Evolutionary conservation across 2,797 vertebrate genomes (phyloP), one percentile per base, ranked within the genome.

Genomic region (Myoxocephalus aenaeus): DNA sequence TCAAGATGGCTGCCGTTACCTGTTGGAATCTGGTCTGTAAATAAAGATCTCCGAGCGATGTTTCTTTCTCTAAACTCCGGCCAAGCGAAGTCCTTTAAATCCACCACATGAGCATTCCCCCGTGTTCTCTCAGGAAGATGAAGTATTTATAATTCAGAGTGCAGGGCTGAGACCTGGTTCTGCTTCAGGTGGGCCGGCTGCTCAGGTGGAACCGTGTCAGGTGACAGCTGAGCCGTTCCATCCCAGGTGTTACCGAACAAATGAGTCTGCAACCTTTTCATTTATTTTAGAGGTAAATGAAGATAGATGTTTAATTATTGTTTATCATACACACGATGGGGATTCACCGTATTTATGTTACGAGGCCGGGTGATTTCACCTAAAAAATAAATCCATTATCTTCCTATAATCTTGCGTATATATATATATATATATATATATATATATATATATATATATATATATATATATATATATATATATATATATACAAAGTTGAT

Each of bases 1-100:
- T 68, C 22, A 29, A 29, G 20, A 29, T 27, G 62, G 36, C 77
- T 29, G 57, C 57, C 73, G 58, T 22, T 51, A 57, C 63, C 57
- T 72, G 57, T 68, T 76, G 42, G 48, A 57, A 11, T 9, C 15
- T 4, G 25, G 59, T 42, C 65, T 27, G 51, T 34, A n/a, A 38
- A 73, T 62, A n/a, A 18, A 65, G 11, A 65, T 29, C 20, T 63
- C n/a, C 29, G 57, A 12, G 18, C 34, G 17, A 62, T 59, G 13
- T 36, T 50, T 25, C 29, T 18, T 3, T 11, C 8, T 59, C 42
- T 27, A 25, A 27, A 63, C 2, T 56, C 22, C 22, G 57, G 50
- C 40, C 40, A 57, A 32, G 14, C 25, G 12, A 62, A 61, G 10
- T 66, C 36, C 22, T 0, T 62, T 15, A 65, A 10, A 12, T 57